Evolutionary conservation across 1,140 invertebrate genomes (phyloP).

Genomic region (Drosophila bocki): DNA sequence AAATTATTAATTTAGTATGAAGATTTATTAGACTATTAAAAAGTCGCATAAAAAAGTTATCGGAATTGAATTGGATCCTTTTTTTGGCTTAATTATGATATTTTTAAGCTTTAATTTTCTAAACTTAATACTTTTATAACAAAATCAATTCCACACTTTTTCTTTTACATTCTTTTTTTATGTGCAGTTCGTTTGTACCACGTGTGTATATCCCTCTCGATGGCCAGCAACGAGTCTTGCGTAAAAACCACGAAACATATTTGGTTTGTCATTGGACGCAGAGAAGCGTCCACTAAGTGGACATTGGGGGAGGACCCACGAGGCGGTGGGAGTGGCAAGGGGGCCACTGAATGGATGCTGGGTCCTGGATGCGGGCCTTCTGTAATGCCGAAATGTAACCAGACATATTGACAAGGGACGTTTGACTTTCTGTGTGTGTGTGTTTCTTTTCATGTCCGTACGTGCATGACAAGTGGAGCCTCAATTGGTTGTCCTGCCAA

Average conservation of each 20-base stretch:
- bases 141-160: too few relatives aligned
- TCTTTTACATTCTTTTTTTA: too few relatives aligned
- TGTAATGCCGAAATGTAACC: constrained; percentile 72
- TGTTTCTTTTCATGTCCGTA: constrained; percentile 72
- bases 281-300: constrained; percentile 52
- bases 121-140: too few relatives aligned
- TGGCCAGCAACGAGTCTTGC: constrained; percentile 57
- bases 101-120: too few relatives aligned
- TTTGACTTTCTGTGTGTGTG: constrained; percentile 34
- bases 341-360: constrained; percentile 3
- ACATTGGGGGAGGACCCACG: constrained; percentile 1
- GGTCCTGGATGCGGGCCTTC: constrained; percentile 16
- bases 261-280: constrained; percentile 83
- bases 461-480: constrained; percentile 64
- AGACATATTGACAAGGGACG: constrained; percentile 74
- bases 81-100: too few relatives aligned
- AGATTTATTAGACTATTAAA: too few relatives aligned
- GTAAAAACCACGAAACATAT: constrained; percentile 84
- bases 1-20: too few relatives aligned
- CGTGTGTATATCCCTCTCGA: not conserved
- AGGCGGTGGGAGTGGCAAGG: not conserved
- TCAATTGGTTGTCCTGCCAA: constrained; percentile 70
- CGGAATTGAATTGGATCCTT: too few relatives aligned
- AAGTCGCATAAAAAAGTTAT: too few relatives aligned
- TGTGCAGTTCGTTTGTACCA: constrained; percentile 7